Conservation (phyloP, 92 coral and sea anemone genomes). For the Phymanthus crucifer region DNA sequence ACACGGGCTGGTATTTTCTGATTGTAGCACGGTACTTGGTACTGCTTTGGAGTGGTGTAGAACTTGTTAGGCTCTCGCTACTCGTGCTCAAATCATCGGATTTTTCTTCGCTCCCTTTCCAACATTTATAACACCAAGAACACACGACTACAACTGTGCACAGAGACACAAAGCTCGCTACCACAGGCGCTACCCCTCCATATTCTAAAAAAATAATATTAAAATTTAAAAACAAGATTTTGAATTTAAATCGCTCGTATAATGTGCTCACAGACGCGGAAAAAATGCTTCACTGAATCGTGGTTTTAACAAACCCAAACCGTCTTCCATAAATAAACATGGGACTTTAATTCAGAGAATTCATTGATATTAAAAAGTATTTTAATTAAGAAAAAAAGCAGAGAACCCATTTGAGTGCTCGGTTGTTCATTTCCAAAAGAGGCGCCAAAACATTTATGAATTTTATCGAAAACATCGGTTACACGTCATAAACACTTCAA, state of each 20-base stretch:
- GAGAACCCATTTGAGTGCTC: background rate
- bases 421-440: background rate
- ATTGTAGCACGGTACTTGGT: conserved; percentile 48
- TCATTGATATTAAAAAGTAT: background rate
- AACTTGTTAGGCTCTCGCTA: conserved; percentile 47
- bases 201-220: background rate
- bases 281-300: background rate
- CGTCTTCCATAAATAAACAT: background rate
- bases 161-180: conserved; percentile 87
- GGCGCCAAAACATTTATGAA: background rate
- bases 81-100: conserved; percentile 54
- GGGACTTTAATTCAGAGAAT: background rate
- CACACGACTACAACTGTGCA: conserved; percentile 74
- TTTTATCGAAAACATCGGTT: background rate
- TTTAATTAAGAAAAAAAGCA: background rate
- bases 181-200: conserved; percentile 37
- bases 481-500: background rate
- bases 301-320: background rate
- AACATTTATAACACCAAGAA: conserved; percentile 81
- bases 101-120: conserved; percentile 61
- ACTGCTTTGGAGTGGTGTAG: conserved; percentile 20
- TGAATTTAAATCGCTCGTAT: background rate
- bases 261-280: conserved; percentile 2
- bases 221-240: background rate
- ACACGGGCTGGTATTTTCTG: conserved; percentile 41